Evolutionary conservation across 2,113 vertebrate species (phyloP), one percentile per base, ranked within the genome.

Genomic region (Merops nubicus): DNA sequence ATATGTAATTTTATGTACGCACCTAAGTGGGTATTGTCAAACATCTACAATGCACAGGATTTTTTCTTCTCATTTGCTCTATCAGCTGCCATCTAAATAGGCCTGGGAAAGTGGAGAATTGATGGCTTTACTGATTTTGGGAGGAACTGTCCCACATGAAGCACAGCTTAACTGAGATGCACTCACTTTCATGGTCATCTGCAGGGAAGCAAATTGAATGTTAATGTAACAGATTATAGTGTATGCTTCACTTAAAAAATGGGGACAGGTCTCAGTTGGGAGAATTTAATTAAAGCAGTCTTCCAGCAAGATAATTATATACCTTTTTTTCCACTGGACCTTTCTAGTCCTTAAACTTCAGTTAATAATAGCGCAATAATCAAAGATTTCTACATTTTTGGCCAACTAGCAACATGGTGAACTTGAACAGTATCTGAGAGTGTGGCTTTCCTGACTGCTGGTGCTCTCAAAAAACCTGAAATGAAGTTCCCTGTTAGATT

Each of bases 281-380:
- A 96, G 84, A 97, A 91, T 96, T 96, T 97, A 97, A 97, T 97
- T 97, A 96, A 92, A 93, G 53, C 77, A 96, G 73, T 96, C 65
- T 95, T 97, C 62, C 70, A 89, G 72, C 54, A 92, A 97, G 92
- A 94, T 92, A 97, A 96, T 94, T 87, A 91, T 81, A 89, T 29
- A 83, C 33, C 10, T 45, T 45, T 45, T 68, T 64, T 70, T 36
- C 78, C 51, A 84, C 25, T 40, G 50, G 78, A 91, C 51, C 50
- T 45, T 94, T 67, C 64, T 54, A 81, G 83, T 93, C 72, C 90
- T 96, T 86, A 95, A 91, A 93, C 25, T 84, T 86, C 64, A 53
- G 68, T 84, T 96, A 94, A 95, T 91, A 94, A 90, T 83, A 91
- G 88, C 54, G 75, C 21, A 59, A 88, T 80, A 92, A 93, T 68